Conservation (phyloP, 2,888 invertebrate genomes). For the Scelioninae gen. 1 region DNA sequence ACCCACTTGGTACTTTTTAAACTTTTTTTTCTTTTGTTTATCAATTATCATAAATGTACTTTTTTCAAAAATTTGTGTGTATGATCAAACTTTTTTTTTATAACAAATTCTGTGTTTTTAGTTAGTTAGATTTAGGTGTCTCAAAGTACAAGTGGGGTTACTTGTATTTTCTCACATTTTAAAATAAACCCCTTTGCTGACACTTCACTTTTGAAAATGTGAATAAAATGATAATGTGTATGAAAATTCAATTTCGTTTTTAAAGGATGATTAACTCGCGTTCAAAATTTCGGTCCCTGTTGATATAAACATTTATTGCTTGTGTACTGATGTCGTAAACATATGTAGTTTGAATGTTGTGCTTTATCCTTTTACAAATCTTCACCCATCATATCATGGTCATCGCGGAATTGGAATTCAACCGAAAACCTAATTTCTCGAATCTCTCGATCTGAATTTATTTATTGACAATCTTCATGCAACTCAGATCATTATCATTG, state of each 20-base stretch:
- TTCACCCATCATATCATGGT: slow-evolving; percentile 24
- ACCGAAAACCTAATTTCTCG: neutral
- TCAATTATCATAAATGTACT: neutral
- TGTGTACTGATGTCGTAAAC: slow-evolving; percentile 46
- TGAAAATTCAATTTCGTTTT: slow-evolving; percentile 44
- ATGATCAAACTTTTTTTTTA: too few species aligned
- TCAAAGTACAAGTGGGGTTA: slow-evolving; percentile 55
- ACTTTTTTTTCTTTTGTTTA: neutral
- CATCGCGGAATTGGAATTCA: slow-evolving; percentile 3
- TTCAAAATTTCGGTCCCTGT: slow-evolving; percentile 1
- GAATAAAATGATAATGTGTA: slow-evolving; percentile 58
- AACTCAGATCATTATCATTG: slow-evolving; percentile 46
- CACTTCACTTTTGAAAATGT: slow-evolving; percentile 51
- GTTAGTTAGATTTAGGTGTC: slow-evolving; percentile 14
- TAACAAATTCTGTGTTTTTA: slow-evolving; percentile 1
- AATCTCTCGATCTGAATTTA: neutral
- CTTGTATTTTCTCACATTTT: slow-evolving; percentile 67
- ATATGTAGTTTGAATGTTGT: slow-evolving; percentile 45
- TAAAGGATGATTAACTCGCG: too few species aligned
- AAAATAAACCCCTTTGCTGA: slow-evolving; percentile 50
- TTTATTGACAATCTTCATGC: slow-evolving; percentile 21
- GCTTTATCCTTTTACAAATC: slow-evolving; percentile 9
- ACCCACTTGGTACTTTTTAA: slow-evolving; percentile 38
- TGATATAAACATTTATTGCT: slow-evolving; percentile 35
- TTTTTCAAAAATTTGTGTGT: slow-evolving; percentile 2